Evolutionary conservation across 2,888 invertebrate genomes (phyloP).

Genomic region (Meiosimyza platycephala): DNA sequence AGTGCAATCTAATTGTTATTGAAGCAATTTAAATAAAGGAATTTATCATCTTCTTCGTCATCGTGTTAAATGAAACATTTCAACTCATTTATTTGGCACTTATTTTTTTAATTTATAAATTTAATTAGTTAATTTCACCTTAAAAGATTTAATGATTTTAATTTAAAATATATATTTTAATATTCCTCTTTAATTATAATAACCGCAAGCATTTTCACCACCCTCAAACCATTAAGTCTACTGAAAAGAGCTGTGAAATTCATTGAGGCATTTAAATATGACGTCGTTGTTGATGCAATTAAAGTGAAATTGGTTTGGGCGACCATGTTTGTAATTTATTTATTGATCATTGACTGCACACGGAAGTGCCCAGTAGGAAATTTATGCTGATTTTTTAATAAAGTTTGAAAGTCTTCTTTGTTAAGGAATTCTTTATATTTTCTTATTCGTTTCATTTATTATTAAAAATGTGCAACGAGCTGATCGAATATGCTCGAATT

Average conservation of each 20-base stretch:
- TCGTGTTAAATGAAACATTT: too few relatives aligned
- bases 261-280: conserved; percentile 3
- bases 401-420: too few relatives aligned
- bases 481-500: too few relatives aligned
- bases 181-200: background rate
- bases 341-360: conserved; percentile 5
- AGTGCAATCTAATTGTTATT: background rate
- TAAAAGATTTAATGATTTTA: too few relatives aligned
- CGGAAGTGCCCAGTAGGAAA: background rate
- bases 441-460: too few relatives aligned
- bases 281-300: conserved; percentile 7
- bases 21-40: conserved; percentile 8
- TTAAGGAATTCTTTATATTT: too few relatives aligned
- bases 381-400: too few relatives aligned
- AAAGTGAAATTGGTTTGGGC: background rate
- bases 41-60: background rate
- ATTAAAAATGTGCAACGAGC: too few relatives aligned
- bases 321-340: conserved; percentile 3
- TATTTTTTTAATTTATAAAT: too few relatives aligned
- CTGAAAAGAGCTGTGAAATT: background rate
- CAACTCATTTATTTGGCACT: too few relatives aligned
- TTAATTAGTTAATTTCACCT: too few relatives aligned
- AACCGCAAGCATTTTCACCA: background rate
- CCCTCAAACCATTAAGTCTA: background rate
- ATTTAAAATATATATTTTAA: too few relatives aligned